Conservation (phyloP, 1,140 invertebrate genomes). For the Apis florea region DNA sequence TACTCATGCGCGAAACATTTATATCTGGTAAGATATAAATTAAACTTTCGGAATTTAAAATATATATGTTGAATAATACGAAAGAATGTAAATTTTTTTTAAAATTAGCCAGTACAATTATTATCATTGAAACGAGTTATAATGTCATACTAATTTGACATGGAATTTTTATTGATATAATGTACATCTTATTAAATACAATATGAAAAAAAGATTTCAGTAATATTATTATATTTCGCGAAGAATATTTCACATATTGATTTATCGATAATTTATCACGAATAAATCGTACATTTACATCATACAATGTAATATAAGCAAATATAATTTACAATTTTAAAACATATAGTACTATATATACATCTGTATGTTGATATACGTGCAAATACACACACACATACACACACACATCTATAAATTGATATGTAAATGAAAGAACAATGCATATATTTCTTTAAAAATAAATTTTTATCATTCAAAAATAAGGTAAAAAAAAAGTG, state of each 20-base stretch:
- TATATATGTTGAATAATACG: background rate
- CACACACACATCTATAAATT: background rate
- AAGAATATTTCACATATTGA: too few species aligned
- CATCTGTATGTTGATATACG: too few species aligned
- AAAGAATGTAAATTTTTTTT: background rate
- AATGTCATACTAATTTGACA: background rate
- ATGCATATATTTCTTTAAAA: background rate
- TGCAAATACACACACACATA: too few species aligned
- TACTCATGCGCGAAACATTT: too few species aligned
- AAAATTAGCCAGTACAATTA: background rate
- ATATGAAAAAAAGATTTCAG: background rate
- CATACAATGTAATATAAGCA: background rate
- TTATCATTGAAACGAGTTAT: too few species aligned
- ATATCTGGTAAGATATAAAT: too few species aligned
- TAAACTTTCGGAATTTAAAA: background rate
- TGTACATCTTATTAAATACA: conserved; percentile 42
- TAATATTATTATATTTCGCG: background rate
- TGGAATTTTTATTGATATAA: conserved; percentile 26
- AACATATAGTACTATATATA: background rate
- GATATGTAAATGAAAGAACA: background rate
- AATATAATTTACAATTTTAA: background rate
- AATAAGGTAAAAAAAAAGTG: background rate
- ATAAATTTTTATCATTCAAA: background rate
- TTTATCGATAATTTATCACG: background rate
- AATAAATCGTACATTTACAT: background rate